These are phyloP conservation scores for Gryllus longicercus DNA, from an alignment of 2,888 invertebrate species.

Conservation along the genomic window DNA sequence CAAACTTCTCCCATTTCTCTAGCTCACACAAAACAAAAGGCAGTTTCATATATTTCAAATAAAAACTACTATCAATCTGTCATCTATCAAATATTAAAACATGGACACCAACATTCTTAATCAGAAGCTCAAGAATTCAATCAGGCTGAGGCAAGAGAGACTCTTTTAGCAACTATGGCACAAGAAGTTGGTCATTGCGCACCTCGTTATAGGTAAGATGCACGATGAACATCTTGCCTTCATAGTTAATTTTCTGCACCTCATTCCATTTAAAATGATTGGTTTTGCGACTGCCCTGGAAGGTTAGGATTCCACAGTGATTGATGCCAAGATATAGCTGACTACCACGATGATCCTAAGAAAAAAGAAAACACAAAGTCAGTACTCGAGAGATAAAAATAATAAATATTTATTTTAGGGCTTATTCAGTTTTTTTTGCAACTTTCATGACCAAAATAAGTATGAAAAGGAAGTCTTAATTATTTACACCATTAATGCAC, in stretches of 20 bases:
- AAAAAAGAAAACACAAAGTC: neutral
- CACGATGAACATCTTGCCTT: constrained; percentile 96
- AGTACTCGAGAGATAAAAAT: neutral
- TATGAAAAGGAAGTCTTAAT: too few relatives aligned
- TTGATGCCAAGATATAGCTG: constrained; percentile 93
- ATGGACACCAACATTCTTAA: too few relatives aligned
- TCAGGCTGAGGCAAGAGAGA: neutral
- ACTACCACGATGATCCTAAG: constrained; percentile 85
- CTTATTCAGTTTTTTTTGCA: too few relatives aligned
- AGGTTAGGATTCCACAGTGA: constrained; percentile 90
- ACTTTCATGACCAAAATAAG: too few relatives aligned
- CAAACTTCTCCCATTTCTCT: too few relatives aligned
- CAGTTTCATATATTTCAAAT: too few relatives aligned
- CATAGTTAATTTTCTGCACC: constrained; percentile 93
- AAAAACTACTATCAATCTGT: too few relatives aligned
- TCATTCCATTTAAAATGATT: constrained; percentile 96
- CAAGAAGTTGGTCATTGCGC: constrained; percentile 42
- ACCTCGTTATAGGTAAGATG: constrained; percentile 91
- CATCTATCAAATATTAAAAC: too few relatives aligned
- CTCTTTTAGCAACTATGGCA: neutral
- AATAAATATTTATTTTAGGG: neutral
- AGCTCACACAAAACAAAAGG: too few relatives aligned
- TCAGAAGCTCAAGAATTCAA: neutral
- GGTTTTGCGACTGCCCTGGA: constrained; percentile 87
- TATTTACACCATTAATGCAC: too few relatives aligned